Evolutionary conservation across 2,797 vertebrate genomes (phyloP).

Genomic region (Psittacula echo): DNA sequence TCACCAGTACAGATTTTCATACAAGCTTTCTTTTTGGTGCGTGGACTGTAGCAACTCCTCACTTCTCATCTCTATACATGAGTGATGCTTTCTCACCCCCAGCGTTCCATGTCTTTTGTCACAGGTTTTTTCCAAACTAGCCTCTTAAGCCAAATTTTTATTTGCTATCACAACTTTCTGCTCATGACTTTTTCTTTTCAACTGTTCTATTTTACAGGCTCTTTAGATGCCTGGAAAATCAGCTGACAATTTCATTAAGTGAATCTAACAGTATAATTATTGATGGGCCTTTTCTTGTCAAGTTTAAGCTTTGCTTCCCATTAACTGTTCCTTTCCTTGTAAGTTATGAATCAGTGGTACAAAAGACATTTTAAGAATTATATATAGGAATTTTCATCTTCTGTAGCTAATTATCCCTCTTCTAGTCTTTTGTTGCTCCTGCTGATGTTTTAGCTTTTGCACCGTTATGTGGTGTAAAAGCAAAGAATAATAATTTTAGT

Average conservation of each 20-base stretch:
- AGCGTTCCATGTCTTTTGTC: not conserved
- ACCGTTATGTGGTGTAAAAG: not conserved
- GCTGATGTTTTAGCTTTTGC: not conserved
- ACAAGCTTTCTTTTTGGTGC: not conserved
- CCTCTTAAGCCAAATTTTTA: not conserved
- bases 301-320: not conserved
- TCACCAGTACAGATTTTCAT: not conserved
- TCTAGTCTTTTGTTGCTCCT: not conserved
- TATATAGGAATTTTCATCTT: not conserved
- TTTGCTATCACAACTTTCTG: not conserved
- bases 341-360: not conserved
- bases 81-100: not conserved
- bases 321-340: not conserved
- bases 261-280: not conserved
- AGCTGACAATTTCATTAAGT: not conserved
- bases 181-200: not conserved
- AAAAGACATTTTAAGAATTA: not conserved
- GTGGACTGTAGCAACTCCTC: not conserved
- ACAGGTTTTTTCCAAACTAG: not conserved
- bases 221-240: not conserved
- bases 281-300: not conserved
- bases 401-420: not conserved
- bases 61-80: not conserved
- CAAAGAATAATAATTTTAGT: not conserved
- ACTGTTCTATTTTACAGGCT: not conserved